A percentile compares a stretch with the other conserved stretches of the same genome.
Evolutionary conservation across 2,113 vertebrate genomes (phyloP).

Genomic region (Grus americana): DNA sequence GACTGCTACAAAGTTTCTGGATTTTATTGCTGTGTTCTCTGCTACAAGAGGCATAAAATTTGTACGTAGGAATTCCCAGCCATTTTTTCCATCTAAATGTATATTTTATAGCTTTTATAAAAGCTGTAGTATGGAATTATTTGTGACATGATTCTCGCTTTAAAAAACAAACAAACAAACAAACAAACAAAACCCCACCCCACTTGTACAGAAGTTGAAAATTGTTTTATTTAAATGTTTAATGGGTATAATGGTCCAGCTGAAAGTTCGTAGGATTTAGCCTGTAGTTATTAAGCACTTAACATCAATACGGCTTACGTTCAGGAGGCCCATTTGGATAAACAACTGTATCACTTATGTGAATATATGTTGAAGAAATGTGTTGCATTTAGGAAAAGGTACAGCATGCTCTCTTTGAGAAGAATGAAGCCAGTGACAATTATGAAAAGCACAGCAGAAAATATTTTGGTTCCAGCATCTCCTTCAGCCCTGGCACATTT

Average conservation of each 20-base stretch:
- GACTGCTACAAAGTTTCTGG: neutral
- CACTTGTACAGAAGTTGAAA: conserved; percentile 23
- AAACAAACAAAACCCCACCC: neutral
- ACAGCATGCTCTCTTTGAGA: conserved; percentile 18
- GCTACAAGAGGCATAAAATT: neutral
- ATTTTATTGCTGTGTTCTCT: neutral
- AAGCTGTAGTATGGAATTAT: neutral
- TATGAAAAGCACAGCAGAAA: neutral
- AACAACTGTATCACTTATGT: neutral
- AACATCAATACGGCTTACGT: conserved; percentile 8
- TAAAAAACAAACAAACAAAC: neutral
- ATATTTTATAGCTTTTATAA: conserved; percentile 1
- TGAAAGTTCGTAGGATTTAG: conserved; percentile 43
- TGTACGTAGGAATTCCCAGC: neutral
- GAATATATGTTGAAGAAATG: conserved; percentile 10
- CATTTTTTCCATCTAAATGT: conserved; percentile 34
- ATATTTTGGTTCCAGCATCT: neutral
- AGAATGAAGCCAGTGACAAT: neutral
- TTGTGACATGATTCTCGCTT: neutral
- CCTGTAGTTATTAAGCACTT: conserved; percentile 46
- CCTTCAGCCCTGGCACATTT: neutral
- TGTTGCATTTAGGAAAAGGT: conserved; percentile 16
- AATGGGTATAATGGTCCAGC: conserved; percentile 58
- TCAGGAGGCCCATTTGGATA: conserved; percentile 57
- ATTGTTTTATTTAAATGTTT: conserved; percentile 60